Evolutionary conservation across 2,113 vertebrate genomes (phyloP).

Genomic region (Camelus dromedarius): DNA sequence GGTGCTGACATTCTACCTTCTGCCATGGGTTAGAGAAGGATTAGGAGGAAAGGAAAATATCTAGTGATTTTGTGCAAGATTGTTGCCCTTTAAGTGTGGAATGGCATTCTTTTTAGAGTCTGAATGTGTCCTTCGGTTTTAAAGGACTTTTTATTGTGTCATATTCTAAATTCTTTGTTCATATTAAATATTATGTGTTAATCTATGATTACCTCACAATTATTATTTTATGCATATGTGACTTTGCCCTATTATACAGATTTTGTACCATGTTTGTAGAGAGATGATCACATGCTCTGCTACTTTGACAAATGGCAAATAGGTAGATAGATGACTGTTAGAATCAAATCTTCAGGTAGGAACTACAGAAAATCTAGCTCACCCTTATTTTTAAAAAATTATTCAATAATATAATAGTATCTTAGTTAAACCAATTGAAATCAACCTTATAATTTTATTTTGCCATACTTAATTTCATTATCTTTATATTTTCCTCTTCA

Average conservation of each 20-base stretch:
- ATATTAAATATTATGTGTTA: not conserved
- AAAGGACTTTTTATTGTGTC: not conserved
- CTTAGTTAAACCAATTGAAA: not conserved
- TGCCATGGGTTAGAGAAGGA: conserved; percentile 8
- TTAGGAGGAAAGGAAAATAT: not conserved
- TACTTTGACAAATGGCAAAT: not conserved
- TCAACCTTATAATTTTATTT: not conserved
- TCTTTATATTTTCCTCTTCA: not conserved
- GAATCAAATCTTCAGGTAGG: not conserved
- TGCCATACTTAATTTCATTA: not conserved
- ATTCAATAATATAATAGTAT: not conserved
- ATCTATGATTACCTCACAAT: not conserved
- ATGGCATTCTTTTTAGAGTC: not conserved
- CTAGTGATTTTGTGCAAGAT: not conserved
- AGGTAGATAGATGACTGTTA: not conserved
- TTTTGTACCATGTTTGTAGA: not conserved
- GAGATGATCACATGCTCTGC: not conserved
- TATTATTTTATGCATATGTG: not conserved
- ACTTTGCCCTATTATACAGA: not conserved
- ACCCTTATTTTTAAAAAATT: not conserved
- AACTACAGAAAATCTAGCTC: not conserved
- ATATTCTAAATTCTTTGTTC: conserved; percentile 9
- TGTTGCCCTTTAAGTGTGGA: not conserved
- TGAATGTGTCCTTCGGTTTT: not conserved
- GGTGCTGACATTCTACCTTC: conserved; percentile 29